phyloP scores from a whole-genome alignment of 2,888 invertebrate species.

The Drosophila nigricruria region DNA sequence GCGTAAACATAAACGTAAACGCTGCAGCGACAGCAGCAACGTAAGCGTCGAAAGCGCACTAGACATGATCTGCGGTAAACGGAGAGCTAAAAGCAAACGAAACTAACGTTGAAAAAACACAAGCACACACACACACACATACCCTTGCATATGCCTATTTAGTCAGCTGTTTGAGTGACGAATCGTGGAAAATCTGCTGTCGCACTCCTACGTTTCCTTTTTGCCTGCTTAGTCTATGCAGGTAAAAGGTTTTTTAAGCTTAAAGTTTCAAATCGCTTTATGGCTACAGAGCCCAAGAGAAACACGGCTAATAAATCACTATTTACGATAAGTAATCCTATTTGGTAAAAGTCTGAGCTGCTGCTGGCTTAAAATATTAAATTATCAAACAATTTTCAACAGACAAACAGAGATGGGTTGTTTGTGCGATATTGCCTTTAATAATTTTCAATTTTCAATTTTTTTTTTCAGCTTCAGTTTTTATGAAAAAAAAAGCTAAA shows the following conservation, averaged over 20 bases:
- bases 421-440: not conserved
- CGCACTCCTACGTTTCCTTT: no score
- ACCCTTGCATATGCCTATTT: not conserved
- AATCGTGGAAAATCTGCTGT: not conserved
- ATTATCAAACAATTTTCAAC: not conserved
- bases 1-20: conserved; percentile 19
- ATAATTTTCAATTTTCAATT: no score
- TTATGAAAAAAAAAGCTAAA: not conserved
- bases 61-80: conserved; percentile 36
- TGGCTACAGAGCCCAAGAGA: not conserved
- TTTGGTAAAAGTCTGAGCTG: not conserved
- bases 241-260: not conserved
- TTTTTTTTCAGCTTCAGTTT: no score
- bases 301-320: not conserved
- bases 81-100: conserved; percentile 25
- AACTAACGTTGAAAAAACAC: conserved; percentile 6
- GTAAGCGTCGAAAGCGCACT: conserved; percentile 10
- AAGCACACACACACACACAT: conserved; percentile 4
- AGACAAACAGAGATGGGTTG: no score
- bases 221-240: not conserved
- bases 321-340: not conserved
- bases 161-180: not conserved
- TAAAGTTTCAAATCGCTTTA: not conserved
- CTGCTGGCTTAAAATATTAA: not conserved
- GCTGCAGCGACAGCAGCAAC: conserved; percentile 11